A percentile compares a stretch with the other conserved stretches of the same genome.
phyloP scores from a whole-genome alignment of 2,113 vertebrate genomes.

The Pongo abelii region DNA sequence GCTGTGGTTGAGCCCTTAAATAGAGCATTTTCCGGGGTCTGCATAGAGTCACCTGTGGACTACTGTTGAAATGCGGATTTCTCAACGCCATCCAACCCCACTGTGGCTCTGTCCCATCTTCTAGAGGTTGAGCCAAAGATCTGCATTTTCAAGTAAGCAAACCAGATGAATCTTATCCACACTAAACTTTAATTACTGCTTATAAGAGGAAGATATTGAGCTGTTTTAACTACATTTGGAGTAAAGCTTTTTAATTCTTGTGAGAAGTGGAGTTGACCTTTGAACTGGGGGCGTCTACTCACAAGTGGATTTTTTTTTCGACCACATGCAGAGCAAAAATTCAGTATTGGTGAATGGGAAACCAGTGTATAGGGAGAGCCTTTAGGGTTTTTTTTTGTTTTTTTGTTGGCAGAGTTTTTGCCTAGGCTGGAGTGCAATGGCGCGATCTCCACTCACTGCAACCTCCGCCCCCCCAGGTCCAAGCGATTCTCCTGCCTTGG shows the following conservation, averaged over 20 bases:
- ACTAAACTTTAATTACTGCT: not conserved
- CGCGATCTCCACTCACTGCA: no score
- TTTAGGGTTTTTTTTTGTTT: no score
- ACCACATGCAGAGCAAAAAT: not conserved
- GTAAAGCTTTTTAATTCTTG: not conserved
- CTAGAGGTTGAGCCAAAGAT: not conserved
- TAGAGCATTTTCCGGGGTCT: not conserved
- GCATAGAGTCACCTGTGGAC: not conserved
- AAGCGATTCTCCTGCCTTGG: no score
- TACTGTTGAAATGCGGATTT: not conserved
- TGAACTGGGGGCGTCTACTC: not conserved
- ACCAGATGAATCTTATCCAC: not conserved
- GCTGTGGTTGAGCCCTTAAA: not conserved
- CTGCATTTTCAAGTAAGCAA: not conserved
- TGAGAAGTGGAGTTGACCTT: not conserved
- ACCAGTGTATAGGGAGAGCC: not conserved
- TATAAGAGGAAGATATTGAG: not conserved
- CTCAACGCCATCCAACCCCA: not conserved
- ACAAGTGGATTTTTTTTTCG: not conserved
- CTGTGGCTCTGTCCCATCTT: not conserved
- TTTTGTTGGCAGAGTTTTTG: no score
- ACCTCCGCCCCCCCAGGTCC: no score
- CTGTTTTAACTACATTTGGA: not conserved
- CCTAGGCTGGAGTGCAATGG: no score
- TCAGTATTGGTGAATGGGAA: not conserved